Percentiles rank a stretch among this genome's conserved stretches.
Evolutionary conservation across 2,888 invertebrate species (phyloP).

Genomic region (Dioctria rufipes): DNA sequence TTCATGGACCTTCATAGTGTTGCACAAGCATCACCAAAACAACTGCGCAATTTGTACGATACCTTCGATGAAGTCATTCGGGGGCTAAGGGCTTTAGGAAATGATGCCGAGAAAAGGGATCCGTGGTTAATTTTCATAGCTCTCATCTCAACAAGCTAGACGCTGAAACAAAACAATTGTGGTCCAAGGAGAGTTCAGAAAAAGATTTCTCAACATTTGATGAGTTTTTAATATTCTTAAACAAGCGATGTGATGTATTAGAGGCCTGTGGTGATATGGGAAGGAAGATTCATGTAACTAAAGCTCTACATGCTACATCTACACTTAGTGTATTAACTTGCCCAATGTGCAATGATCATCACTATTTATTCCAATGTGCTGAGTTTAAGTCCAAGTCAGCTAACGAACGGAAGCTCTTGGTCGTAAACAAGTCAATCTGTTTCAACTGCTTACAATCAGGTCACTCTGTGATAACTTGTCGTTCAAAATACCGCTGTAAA

Average conservation of each 20-base stretch:
- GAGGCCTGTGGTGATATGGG: too few species aligned
- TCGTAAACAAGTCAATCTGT: background rate
- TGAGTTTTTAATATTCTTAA: background rate
- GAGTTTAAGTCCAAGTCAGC: too few species aligned
- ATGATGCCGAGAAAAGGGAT: background rate
- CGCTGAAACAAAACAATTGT: too few species aligned
- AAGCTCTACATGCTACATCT: too few species aligned
- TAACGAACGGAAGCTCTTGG: too few species aligned
- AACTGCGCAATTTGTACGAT: constrained; percentile 3
- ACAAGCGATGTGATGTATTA: background rate
- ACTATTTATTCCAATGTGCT: too few species aligned
- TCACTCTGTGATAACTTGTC: background rate
- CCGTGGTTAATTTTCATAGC: background rate
- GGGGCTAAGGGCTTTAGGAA: constrained; percentile 4
- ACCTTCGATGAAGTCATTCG: background rate
- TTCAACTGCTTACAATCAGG: background rate
- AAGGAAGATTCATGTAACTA: too few species aligned
- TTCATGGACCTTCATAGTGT: background rate
- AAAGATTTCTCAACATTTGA: background rate
- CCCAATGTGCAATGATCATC: too few species aligned
- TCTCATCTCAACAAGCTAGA: too few species aligned
- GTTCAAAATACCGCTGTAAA: background rate
- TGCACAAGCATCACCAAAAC: background rate
- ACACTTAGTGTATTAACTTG: too few species aligned
- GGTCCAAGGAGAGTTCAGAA: background rate